phyloP scores from a whole-genome alignment of 1,140 invertebrate genomes.

The Chrysomallon squamiferum region DNA sequence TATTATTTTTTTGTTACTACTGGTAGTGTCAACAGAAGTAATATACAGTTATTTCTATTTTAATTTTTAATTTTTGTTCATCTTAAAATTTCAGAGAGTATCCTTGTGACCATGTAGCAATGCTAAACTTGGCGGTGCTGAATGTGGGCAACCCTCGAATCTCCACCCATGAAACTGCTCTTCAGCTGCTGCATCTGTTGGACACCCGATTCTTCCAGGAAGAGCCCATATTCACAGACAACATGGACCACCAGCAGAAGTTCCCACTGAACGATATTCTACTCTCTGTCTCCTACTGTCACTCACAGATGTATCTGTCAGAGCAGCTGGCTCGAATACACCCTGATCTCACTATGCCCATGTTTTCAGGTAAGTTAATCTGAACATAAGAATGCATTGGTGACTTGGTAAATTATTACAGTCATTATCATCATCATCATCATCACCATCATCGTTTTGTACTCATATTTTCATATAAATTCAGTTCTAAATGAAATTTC shows the following conservation, averaged over 20 bases:
- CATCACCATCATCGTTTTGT: conserved; percentile 96
- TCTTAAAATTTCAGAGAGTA: conserved; percentile 80
- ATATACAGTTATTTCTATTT: no score
- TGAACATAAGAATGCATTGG: conserved; percentile 94
- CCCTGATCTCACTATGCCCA: conserved; percentile 97
- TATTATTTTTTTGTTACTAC: no score
- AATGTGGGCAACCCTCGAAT: conserved; percentile 92
- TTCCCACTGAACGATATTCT: conserved; percentile 75
- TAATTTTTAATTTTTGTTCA: no score
- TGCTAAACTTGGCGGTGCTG: conserved; percentile 96
- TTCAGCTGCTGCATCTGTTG: conserved; percentile 91
- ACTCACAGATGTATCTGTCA: conserved; percentile 90
- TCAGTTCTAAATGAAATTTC: no score
- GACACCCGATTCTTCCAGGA: conserved; percentile 89
- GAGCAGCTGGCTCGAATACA: conserved; percentile 91
- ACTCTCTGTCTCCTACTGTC: conserved; percentile 85
- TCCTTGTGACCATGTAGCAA: conserved; percentile 96
- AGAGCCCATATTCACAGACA: conserved; percentile 39
- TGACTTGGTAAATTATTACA: conserved; percentile 98
- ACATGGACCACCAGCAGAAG: conserved; percentile 38
- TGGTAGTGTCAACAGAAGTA: no score
- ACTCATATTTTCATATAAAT: no score
- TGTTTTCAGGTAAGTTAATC: conserved; percentile 93
- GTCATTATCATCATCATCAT: conserved; percentile 97
- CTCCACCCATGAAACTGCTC: conserved; percentile 89